Base-by-base conservation (phyloP, 2,113 vertebrate genomes). In the Ammospiza nelsoni region DNA sequence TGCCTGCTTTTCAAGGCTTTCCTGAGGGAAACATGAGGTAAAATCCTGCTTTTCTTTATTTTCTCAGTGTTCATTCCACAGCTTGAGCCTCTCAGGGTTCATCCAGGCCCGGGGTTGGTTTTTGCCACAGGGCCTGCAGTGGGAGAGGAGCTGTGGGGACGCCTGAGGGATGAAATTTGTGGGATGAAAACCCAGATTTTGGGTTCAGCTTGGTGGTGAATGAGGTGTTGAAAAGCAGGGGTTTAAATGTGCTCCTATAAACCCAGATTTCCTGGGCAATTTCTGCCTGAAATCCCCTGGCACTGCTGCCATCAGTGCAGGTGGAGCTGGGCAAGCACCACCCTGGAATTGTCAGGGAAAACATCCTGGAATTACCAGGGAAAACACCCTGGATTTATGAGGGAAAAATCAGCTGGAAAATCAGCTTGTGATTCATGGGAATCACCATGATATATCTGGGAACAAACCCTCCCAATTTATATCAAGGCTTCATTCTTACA, bases 361-460 rank as follows among this genome's bases (percentile, higher is more conserved):
- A 68, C 11, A 0, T 37, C 17, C 28, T 19, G 9, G 20, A 62
- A 21, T 68, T 41, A 55, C 8, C 19, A 59, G 44, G 41, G 41
- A 14, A 43, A 43, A 43, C 11, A 0, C 17, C 23, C 28, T 19
- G 9, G 20, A 62, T 16, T 68, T 41, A 55, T 12, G 12, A 61
- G 44, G 24, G 63, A 5, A 43, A 69, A 68, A 58, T 13, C 51
- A 46, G 39, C 33, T 46, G 77, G 77, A 46, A 80, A 84, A 72
- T 14, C 49, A 41, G 28, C 15, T 63, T 49, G 54, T 44, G 48
- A 23, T 84, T 23, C 9, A 14, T 2, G 22, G 27, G 35, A 23
- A 23, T 43, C 5, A 0, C 35, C 2, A 0, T 0, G 31, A 33
- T 18, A 1, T 23, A 6, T 8, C 63, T 87, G 92, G 49, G 83